phyloP scores from a whole-genome alignment of 2,797 vertebrate genomes.

The Sebastes paucispinis region DNA sequence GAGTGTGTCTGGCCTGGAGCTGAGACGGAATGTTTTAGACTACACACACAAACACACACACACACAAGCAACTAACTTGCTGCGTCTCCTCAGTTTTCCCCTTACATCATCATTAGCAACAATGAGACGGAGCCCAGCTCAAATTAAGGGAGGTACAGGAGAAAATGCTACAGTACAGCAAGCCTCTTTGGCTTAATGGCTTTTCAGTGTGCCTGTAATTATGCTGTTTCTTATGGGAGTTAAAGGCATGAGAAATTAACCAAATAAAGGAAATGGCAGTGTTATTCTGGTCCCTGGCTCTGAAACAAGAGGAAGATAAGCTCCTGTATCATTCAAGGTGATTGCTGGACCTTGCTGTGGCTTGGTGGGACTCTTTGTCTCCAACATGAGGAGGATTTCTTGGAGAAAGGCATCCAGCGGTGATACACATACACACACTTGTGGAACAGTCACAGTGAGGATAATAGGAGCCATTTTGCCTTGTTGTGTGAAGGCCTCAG shows the following conservation, averaged over 20 bases:
- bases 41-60: neutral
- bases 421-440: constrained; percentile 41
- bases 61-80: neutral
- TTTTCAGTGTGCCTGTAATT: constrained; percentile 50
- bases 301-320: constrained; percentile 28
- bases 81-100: constrained; percentile 22
- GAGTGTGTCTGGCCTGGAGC: neutral
- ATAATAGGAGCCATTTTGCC: constrained; percentile 68
- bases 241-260: constrained; percentile 40
- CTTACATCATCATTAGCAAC: constrained; percentile 52
- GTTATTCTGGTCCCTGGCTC: constrained; percentile 9
- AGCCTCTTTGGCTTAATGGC: constrained; percentile 42
- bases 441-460: constrained; percentile 47
- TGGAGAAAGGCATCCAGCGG: constrained; percentile 33
- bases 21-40: neutral
- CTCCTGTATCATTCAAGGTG: constrained; percentile 44
- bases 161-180: constrained; percentile 24
- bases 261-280: constrained; percentile 12
- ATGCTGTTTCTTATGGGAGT: constrained; percentile 35
- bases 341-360: constrained; percentile 38
- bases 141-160: constrained; percentile 44
- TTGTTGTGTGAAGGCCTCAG: constrained; percentile 54
- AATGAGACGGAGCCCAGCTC: constrained; percentile 25
- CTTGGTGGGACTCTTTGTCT: constrained; percentile 38
- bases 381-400: constrained; percentile 45